A percentile compares a stretch with the other conserved stretches of the same genome.
Evolutionary conservation across 2,888 invertebrate genomes (phyloP).

Genomic region (Acrobeloides nanus): DNA sequence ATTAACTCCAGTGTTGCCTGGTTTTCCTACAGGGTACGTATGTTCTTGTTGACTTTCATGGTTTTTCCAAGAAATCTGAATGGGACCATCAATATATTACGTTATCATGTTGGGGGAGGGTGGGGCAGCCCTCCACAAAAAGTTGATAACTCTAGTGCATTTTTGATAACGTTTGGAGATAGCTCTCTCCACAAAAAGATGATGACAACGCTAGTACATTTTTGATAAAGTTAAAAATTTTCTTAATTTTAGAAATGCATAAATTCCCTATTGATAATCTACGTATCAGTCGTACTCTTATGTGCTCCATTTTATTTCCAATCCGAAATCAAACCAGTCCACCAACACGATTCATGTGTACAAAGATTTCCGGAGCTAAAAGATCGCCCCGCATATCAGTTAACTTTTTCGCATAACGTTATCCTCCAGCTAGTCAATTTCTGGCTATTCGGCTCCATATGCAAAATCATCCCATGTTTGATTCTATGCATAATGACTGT

Average conservation of each 20-base stretch:
- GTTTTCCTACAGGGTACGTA: conserved; percentile 41
- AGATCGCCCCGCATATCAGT: conserved; percentile 29
- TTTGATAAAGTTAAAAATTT: too few species aligned
- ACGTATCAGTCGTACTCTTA: conserved; percentile 32
- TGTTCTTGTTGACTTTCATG: too few species aligned
- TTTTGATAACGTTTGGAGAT: too few species aligned
- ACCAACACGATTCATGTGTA: conserved; percentile 14
- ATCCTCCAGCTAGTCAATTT: conserved; percentile 34
- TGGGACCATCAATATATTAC: too few species aligned
- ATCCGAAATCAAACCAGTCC: conserved; percentile 30
- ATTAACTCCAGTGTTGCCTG: conserved; percentile 37
- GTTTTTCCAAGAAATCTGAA: too few species aligned
- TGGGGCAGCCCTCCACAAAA: too few species aligned
- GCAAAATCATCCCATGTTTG: conserved; percentile 23
- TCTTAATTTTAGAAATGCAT: conserved; percentile 39
- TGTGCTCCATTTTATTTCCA: conserved; percentile 45
- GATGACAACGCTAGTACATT: too few species aligned
- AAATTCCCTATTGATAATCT: conserved; percentile 31
- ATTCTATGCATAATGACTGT: conserved; percentile 45
- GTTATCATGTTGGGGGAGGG: too few species aligned
- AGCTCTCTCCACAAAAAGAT: too few species aligned
- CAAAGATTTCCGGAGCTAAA: conserved; percentile 26
- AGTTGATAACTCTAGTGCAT: too few species aligned
- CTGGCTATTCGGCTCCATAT: conserved; percentile 34
- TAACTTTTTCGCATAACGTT: conserved; percentile 27